A percentile compares a stretch with the other conserved stretches of the same genome.
phyloP scores from a whole-genome alignment of 2,113 vertebrate genomes.

The Semicossyphus pulcher region DNA sequence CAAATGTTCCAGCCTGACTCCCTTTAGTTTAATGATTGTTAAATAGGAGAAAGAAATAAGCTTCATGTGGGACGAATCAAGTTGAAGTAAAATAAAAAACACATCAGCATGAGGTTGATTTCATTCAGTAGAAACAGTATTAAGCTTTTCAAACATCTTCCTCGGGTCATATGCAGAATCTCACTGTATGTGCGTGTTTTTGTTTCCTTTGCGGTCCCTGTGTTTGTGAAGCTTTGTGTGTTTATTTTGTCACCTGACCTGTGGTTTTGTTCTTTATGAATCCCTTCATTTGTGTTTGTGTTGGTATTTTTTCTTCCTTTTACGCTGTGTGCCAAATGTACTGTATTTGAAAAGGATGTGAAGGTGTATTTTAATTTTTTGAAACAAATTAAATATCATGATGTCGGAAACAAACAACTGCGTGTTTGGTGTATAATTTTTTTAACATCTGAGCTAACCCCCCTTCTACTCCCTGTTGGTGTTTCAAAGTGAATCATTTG shows the following conservation, averaged over 20 bases:
- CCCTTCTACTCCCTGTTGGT: no score
- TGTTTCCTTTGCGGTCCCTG: slow-evolving; percentile 76
- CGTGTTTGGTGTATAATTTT: background rate
- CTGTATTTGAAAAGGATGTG: slow-evolving; percentile 98
- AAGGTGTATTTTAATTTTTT: slow-evolving; percentile 90
- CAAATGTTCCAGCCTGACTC: slow-evolving; percentile 55
- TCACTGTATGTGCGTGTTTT: slow-evolving; percentile 58
- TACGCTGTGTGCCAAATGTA: slow-evolving; percentile 96
- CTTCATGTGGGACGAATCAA: slow-evolving; percentile 49
- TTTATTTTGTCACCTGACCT: slow-evolving; percentile 85
- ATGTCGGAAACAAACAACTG: slow-evolving; percentile 75
- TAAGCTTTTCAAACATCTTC: slow-evolving; percentile 68
- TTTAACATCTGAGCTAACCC: background rate
- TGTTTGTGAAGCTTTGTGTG: slow-evolving; percentile 90
- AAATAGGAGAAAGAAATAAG: background rate
- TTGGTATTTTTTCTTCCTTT: slow-evolving; percentile 73
- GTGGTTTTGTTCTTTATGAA: slow-evolving; percentile 28
- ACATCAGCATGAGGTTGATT: background rate
- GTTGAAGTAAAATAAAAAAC: background rate
- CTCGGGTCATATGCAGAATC: slow-evolving; percentile 55
- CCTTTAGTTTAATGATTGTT: slow-evolving; percentile 54
- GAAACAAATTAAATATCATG: slow-evolving; percentile 94
- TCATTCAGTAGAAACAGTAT: slow-evolving; percentile 65
- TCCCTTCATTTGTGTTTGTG: slow-evolving; percentile 85
- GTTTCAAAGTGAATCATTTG: no score